Evolutionary conservation across 2,113 vertebrate genomes (phyloP), one percentile per base, ranked within the genome.

Genomic region (Chaenocephalus aceratus): DNA sequence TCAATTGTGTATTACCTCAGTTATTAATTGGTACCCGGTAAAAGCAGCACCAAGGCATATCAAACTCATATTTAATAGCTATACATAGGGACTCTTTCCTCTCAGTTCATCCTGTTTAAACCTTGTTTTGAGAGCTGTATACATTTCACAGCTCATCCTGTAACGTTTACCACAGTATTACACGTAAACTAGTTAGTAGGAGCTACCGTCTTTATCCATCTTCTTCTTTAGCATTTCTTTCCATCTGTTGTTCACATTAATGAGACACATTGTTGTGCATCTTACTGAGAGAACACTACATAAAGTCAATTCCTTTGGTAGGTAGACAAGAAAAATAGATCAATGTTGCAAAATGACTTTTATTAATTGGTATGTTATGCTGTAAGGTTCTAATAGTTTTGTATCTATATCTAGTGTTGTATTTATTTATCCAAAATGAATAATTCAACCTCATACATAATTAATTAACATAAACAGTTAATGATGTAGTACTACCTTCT

Each of bases 401-500:
- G 54, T 23, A 23, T 44, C 2, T 14, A 18, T 21, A 13, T 54
- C 0, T 2, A 41, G 36, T 41, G 36, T 41, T 41, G 7, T 41
- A 30, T 30, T 4, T 30, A 30, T 30, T 30, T 30, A 30, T 30
- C 30, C 30, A 54, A 67, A 58, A 58, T 34, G 10, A 18, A 41
- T 45, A 7, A 59, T 59, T 41, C 71, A 56, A 11, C n/a, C 15
- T 23, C 3, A 15, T 14, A 14, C 2, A 30, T 30, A 30, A 30
- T 30, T 30, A 30, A 30, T 30, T 30, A 30, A 30, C 30, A 30
- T 30, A 49, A 62, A 60, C n/a, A 59, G 0, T 44, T 15, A 18
- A 62, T 41, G 36, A 1, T 80, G 83, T 23, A 84, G 71, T 91
- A 79, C 57, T 59, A 7, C 16, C 3, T 62, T 30, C 5, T 68